Conservation (phyloP, 2,797 vertebrate species). For the Gallirallus australis region DNA sequence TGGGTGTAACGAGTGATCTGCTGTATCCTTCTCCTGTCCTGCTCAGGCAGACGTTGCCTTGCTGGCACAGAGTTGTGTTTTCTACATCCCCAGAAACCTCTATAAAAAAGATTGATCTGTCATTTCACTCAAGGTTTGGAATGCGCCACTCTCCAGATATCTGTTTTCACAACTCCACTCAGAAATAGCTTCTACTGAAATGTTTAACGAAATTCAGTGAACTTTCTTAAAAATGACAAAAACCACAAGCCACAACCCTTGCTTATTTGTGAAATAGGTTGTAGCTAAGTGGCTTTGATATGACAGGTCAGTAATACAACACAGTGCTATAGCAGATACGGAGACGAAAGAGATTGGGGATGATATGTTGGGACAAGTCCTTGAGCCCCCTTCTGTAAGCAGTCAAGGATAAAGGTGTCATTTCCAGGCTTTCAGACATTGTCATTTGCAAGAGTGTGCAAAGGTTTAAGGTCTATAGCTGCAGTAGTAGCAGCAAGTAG, state of each 20-base stretch:
- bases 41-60: neutral
- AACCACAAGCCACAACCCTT: neutral
- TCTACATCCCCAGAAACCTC: neutral
- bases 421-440: neutral
- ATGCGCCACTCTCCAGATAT: neutral
- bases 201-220: neutral
- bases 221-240: constrained; percentile 7
- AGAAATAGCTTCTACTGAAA: constrained; percentile 21
- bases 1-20: neutral
- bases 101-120: constrained; percentile 13
- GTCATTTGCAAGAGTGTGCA: neutral
- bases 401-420: neutral
- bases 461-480: neutral
- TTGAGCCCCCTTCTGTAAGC: neutral
- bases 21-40: neutral
- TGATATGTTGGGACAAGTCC: neutral
- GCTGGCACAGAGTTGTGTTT: neutral
- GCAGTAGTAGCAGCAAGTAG: neutral
- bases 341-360: neutral
- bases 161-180: neutral
- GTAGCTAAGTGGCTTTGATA: neutral
- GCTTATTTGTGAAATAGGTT: neutral
- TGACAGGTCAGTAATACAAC: neutral
- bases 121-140: constrained; percentile 29
- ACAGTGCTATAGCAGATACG: accelerated